A percentile compares a stretch with the other conserved stretches of the same genome.
Evolutionary conservation across 2,888 invertebrate genomes (phyloP).

Genomic region (Pimpla rufipes): DNA sequence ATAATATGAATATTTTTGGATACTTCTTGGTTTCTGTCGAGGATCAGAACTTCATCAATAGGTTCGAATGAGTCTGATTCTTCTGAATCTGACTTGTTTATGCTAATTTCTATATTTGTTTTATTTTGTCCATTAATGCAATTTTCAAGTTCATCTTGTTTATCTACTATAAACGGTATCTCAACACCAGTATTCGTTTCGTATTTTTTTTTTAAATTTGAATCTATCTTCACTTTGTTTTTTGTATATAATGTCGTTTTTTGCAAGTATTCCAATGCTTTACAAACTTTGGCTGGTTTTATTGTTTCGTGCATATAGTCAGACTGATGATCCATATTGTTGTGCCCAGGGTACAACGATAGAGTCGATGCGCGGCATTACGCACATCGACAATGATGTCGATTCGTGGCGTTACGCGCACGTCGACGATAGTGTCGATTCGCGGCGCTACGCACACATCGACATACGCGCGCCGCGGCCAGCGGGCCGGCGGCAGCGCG

Average conservation of each 20-base stretch:
- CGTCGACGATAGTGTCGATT: too few relatives aligned
- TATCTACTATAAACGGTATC: too few relatives aligned
- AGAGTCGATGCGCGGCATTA: too few relatives aligned
- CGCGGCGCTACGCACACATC: too few relatives aligned
- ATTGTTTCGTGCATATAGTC: slow-evolving; percentile 77
- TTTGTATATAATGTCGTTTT: slow-evolving; percentile 53
- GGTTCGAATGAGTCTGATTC: slow-evolving; percentile 27
- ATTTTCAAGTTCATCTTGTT: too few relatives aligned
- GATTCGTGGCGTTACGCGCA: too few relatives aligned
- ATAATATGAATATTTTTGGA: slow-evolving; percentile 63
- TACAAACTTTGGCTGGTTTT: slow-evolving; percentile 66
- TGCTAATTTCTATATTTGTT: background rate
- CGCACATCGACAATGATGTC: too few relatives aligned
- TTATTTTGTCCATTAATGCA: too few relatives aligned
- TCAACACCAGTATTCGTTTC: slow-evolving; percentile 5
- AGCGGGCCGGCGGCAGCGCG: too few relatives aligned
- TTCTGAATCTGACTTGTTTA: slow-evolving; percentile 1
- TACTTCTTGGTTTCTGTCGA: slow-evolving; percentile 68
- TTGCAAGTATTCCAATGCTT: slow-evolving; percentile 56
- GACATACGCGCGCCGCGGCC: too few relatives aligned
- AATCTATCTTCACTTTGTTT: slow-evolving; percentile 54
- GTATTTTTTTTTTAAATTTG: slow-evolving; percentile 57
- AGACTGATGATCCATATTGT: slow-evolving; percentile 69
- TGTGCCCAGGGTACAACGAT: too few relatives aligned
- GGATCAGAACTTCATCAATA: slow-evolving; percentile 69